A percentile compares a stretch with the other conserved stretches of the same genome.
These are phyloP conservation scores for Eremophila alpestris DNA, from an alignment of 2,797 vertebrate species.

Conservation along the genomic window DNA sequence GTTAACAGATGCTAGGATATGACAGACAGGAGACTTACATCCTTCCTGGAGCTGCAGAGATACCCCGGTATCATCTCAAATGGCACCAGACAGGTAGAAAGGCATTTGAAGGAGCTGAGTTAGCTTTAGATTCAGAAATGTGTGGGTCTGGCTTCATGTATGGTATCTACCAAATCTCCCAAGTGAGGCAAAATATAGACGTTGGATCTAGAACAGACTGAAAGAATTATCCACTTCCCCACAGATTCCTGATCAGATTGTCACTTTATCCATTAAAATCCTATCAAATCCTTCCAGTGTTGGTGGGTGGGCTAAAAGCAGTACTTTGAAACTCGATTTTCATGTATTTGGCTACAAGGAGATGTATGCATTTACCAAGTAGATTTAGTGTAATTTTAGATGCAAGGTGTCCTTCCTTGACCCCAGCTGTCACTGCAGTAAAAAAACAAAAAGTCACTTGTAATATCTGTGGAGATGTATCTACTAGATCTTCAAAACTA, in stretches of 20 bases:
- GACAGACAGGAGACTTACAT: neutral
- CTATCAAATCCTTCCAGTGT: neutral
- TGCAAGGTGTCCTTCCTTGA: neutral
- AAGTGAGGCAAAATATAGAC: neutral
- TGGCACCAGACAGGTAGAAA: neutral
- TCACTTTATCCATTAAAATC: neutral
- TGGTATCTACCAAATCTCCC: neutral
- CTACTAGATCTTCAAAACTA: neutral
- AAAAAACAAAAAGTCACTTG: neutral
- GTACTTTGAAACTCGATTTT: neutral
- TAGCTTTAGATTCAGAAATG: neutral
- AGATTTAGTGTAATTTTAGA: neutral
- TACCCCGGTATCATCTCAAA: neutral
- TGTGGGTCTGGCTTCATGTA: neutral
- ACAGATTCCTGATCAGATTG: neutral
- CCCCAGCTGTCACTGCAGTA: neutral
- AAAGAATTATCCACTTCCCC: neutral
- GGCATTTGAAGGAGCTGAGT: neutral
- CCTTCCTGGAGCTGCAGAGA: neutral
- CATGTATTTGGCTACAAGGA: neutral
- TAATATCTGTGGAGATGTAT: neutral
- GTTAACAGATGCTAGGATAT: neutral
- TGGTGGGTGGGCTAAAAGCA: rapidly evolving
- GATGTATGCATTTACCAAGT: neutral
- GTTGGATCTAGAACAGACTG: neutral